Conservation (phyloP, 2,113 vertebrate species). For the Corythoichthys haematopterus region DNA sequence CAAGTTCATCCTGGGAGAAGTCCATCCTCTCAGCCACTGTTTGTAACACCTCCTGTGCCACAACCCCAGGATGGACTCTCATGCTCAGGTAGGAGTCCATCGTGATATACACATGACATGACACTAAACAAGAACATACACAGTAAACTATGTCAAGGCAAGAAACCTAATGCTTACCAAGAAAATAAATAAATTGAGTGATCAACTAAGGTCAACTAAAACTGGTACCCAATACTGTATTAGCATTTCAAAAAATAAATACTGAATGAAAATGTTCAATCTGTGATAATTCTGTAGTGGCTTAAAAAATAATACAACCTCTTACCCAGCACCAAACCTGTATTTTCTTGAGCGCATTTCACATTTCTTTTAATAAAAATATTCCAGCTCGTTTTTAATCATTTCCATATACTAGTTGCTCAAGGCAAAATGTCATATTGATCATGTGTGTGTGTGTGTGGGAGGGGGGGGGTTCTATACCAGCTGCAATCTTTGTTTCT, state of each 20-base stretch:
- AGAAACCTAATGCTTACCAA: not conserved
- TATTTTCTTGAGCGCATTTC: not conserved
- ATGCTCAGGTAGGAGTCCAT: slow-evolving; percentile 91
- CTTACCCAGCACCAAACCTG: not conserved
- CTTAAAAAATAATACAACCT: not conserved
- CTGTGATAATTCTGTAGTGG: too few species aligned
- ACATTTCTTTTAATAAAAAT: not conserved
- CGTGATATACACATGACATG: slow-evolving; percentile 87
- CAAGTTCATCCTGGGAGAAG: slow-evolving; percentile 78
- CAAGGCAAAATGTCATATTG: not conserved
- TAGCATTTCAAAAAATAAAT: not conserved
- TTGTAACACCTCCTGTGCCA: slow-evolving; percentile 83
- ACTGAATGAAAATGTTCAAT: not conserved
- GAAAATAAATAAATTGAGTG: too few species aligned
- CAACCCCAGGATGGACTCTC: slow-evolving; percentile 74
- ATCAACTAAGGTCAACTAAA: too few species aligned
- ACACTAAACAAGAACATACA: slow-evolving; percentile 68
- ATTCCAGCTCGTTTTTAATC: not conserved
- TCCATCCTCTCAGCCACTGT: slow-evolving; percentile 86
- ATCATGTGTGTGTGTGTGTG: not conserved
- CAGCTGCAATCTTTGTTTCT: not conserved
- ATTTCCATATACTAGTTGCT: not conserved
- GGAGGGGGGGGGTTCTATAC: too few species aligned
- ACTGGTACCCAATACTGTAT: too few species aligned
- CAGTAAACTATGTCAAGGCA: not conserved